Evolutionary conservation across 1,140 invertebrate genomes (phyloP), one percentile per base, ranked within the genome.

Genomic region (Himalopsyche phryganea): DNA sequence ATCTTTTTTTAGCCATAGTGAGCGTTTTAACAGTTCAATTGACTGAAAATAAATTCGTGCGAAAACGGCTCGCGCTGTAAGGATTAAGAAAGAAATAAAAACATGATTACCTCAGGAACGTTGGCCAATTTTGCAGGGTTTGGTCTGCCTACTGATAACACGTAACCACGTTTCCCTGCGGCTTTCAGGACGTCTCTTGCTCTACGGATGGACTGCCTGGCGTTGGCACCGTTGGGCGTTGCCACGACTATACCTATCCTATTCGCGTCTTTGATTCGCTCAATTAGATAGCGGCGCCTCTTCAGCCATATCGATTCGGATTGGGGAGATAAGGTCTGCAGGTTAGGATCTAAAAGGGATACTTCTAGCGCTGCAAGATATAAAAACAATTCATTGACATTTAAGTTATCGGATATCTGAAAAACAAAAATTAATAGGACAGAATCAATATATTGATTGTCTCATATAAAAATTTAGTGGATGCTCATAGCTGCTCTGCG

Each of bases 41-140:
- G n/a, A n/a, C n/a, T n/a, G n/a, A n/a, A n/a, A n/a, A n/a, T n/a
- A n/a, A n/a, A n/a, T n/a, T n/a, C n/a, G n/a, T n/a, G n/a, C n/a
- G n/a, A n/a, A n/a, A n/a, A n/a, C n/a, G n/a, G n/a, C n/a, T n/a
- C n/a, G n/a, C n/a, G n/a, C n/a, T n/a, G n/a, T n/a, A n/a, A n/a
- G n/a, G n/a, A n/a, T n/a, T n/a, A n/a, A n/a, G n/a, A n/a, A n/a
- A n/a, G n/a, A n/a, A n/a, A n/a, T n/a, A n/a, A n/a, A n/a, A n/a
- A 28, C 3, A 28, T 28, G 9, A 28, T 71, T 73, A 89, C 87
- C 78, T 96, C 92, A 49, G 88, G 83, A 74, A 96, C 93, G 76
- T 98, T 98, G 0, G 93, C 93, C 51, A 98, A 74, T 75, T 98
- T 98, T 1, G 89, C 85, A 38, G 89, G 85, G 81, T 94, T 97